Percentiles rank a stretch among this genome's conserved stretches.
Evolutionary conservation across 2,113 vertebrate genomes (phyloP).

Genomic region (Herpetotheres cachinnans): DNA sequence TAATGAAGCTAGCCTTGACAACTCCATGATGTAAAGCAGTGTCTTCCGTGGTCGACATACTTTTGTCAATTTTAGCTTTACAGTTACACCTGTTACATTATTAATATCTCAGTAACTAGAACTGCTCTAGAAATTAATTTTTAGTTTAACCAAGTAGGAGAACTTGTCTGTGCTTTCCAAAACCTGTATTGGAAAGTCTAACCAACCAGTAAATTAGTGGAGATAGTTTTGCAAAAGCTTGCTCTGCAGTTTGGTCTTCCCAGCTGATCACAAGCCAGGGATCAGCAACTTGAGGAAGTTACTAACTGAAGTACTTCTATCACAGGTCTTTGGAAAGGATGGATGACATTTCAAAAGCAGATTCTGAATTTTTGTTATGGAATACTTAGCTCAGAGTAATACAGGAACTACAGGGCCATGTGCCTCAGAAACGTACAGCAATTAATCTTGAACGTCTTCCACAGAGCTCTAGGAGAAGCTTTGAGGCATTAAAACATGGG

Average conservation of each 20-base stretch:
- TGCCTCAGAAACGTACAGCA: background rate
- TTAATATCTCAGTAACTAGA: background rate
- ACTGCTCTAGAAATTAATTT: background rate
- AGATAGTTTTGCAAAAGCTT: background rate
- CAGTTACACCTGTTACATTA: background rate
- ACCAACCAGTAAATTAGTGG: background rate
- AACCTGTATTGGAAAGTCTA: background rate
- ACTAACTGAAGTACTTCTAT: background rate
- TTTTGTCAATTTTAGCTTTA: background rate
- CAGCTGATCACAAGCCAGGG: background rate
- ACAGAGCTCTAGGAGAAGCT: background rate
- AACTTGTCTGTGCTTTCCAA: background rate
- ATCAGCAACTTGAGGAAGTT: background rate
- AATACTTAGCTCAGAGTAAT: background rate
- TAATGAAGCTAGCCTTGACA: background rate
- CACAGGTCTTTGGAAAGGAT: background rate
- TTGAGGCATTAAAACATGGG: background rate
- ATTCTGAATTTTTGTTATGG: background rate
- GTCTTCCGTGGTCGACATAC: background rate
- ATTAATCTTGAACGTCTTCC: background rate
- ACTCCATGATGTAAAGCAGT: background rate
- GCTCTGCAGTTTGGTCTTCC: background rate
- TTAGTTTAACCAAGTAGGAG: background rate
- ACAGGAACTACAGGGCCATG: background rate
- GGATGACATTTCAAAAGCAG: background rate